Evolutionary conservation across 2,797 vertebrate species (phyloP), one percentile per base, ranked within the genome.

Genomic region (Spizella passerina): DNA sequence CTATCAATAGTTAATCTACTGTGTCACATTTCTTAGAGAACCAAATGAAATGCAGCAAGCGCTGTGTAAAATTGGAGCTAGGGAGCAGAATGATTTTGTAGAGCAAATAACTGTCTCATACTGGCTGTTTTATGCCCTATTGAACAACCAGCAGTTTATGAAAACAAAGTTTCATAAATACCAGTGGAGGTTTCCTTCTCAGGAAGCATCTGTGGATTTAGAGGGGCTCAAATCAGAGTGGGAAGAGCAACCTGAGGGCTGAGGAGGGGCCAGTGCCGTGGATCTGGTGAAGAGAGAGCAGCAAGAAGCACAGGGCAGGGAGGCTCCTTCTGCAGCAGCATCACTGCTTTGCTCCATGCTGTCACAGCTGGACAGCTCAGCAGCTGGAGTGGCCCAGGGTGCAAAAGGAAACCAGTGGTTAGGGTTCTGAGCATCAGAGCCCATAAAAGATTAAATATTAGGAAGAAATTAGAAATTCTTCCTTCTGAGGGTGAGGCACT

Each of bases 81-180:
- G 77, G 86, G 85, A 95, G 75, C 95, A 97, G 96, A 96, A 88
- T 53, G 36, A 97, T 95, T 97, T 97, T 97, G 94, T 86, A 95
- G 95, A 96, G 96, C 95, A 97, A 98, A 96, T 96, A 97, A 96
- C 94, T 96, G 84, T 95, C 91, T 90, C 88, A 88, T 79, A 84
- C 82, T 70, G 88, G 78, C 94, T 96, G 96, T 93, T 97, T 97
- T 96, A 97, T 94, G 97, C 97, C 94, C 94, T 97, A 96, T 92
- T 97, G 96, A 97, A 96, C 95, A 98, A 95, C 65, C 86, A 94
- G 93, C 85, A 97, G 92, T 94, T 97, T 97, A 95, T 95, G 94
- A 96, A 97, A 97, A 97, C 93, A 95, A 97, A 77, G 19, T 96
- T 96, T 97, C 93, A 93, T 96, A 95, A 92, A 95, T 56, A 97